Evolutionary conservation across 2,888 invertebrate species (phyloP).

Genomic region (Microctonus aethiopoides): DNA sequence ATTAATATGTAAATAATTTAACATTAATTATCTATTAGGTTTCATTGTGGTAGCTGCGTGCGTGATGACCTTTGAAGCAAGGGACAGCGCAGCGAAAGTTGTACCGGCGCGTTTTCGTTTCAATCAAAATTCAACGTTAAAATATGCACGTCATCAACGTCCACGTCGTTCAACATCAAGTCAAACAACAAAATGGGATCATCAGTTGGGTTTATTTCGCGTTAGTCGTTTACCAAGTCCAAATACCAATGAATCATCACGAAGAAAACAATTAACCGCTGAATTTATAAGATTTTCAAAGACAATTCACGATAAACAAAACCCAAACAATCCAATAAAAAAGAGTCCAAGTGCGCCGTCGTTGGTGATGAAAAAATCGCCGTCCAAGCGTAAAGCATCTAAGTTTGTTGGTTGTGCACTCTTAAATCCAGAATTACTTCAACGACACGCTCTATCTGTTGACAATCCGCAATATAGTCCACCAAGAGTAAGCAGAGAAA

Average conservation of each 20-base stretch:
- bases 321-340: slow-evolving; percentile 57
- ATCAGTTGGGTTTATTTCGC: slow-evolving; percentile 77
- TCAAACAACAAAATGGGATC: slow-evolving; percentile 72
- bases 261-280: slow-evolving; percentile 60
- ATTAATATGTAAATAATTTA: no score
- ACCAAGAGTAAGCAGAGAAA: slow-evolving; percentile 60
- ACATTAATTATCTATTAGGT: slow-evolving; percentile 69
- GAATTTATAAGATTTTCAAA: slow-evolving; percentile 64
- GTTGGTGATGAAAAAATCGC: slow-evolving; percentile 66
- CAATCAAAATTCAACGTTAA: slow-evolving; percentile 56
- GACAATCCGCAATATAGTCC: slow-evolving; percentile 75
- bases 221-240: slow-evolving; percentile 69
- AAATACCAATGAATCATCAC: slow-evolving; percentile 59
- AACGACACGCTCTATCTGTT: slow-evolving; percentile 85
- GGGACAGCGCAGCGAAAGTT: slow-evolving; percentile 93
- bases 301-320: slow-evolving; percentile 55
- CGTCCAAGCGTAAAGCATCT: slow-evolving; percentile 52
- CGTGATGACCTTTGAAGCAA: slow-evolving; percentile 98
- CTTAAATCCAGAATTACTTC: slow-evolving; percentile 75
- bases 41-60: slow-evolving; percentile 97
- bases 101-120: slow-evolving; percentile 79
- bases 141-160: slow-evolving; percentile 58
- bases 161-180: slow-evolving; percentile 68
- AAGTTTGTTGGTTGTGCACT: slow-evolving; percentile 70
- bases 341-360: slow-evolving; percentile 75